These are phyloP conservation scores for Morpho achilles DNA, from an alignment of 2,888 invertebrate species.

Conservation along the genomic window DNA sequence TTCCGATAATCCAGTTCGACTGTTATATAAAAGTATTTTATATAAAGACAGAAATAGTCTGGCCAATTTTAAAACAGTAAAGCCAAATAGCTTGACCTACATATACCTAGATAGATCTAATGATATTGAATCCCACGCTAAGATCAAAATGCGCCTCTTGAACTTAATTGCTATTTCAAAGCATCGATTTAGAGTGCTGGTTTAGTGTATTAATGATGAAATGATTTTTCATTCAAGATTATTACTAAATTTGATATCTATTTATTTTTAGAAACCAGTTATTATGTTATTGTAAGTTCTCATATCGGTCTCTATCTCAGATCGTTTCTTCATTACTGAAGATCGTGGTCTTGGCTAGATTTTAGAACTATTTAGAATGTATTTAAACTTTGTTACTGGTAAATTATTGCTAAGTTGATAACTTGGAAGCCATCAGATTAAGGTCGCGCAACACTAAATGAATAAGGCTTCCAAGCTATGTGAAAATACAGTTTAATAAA, in stretches of 20 bases:
- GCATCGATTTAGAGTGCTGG: conserved; percentile 4
- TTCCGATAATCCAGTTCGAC: not conserved
- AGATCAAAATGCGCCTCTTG: conserved; percentile 51
- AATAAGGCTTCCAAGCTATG: conserved; percentile 41
- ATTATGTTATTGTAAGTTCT: conserved; percentile 2
- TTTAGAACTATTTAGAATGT: too few species aligned
- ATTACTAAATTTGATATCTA: not conserved
- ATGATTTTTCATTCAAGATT: not conserved
- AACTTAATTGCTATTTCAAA: conserved; percentile 53
- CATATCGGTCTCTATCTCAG: too few species aligned
- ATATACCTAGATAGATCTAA: conserved; percentile 50
- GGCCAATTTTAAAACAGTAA: conserved; percentile 16
- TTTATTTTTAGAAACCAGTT: conserved; percentile 2
- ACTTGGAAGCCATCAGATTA: conserved; percentile 23
- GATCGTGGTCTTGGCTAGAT: too few species aligned
- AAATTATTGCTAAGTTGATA: not conserved
- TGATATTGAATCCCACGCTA: conserved; percentile 46
- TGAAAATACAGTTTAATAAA: not conserved
- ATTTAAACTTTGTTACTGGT: not conserved
- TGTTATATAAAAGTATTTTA: conserved; percentile 2
- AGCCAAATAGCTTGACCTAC: conserved; percentile 52
- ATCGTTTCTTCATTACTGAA: too few species aligned
- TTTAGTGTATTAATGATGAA: not conserved
- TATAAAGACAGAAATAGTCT: conserved; percentile 14
- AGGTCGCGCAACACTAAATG: conserved; percentile 34